Base-by-base conservation (phyloP, 2,113 vertebrate species). In the Mastomys coucha region DNA sequence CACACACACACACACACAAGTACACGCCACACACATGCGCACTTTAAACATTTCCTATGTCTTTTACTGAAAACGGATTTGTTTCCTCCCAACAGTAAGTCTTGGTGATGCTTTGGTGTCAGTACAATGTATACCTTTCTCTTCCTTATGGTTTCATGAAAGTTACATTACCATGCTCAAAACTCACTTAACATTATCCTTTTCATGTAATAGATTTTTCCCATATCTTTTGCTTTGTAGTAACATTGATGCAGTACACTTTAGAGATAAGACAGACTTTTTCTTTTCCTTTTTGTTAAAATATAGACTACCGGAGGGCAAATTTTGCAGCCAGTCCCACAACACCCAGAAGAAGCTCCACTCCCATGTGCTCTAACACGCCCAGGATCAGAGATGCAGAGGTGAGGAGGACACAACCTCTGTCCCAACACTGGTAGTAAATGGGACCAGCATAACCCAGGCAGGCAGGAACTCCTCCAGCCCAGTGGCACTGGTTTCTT, bases 51-150 rank as follows among this genome's bases (percentile, higher is more conserved):
- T 45, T n/a, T 42, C 26, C 4, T 17, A n/a, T 51, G 7, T 26
- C 7, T 67, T 88, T 93, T 88, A 24, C 84, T 91, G 58, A 88
- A 88, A 60, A 24, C 67, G 45, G 58, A 33, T 81, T 75, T 94
- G 9, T 77, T 86, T 91, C 45, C 33, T 53, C 75, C 33, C 33
- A 65, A 16, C 3, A n/a, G 16, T 10, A 11, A 10, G 13, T 12
- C 12, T 42, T 60, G 53, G 14, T 28, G 22, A 58, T 12, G 6
- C n/a, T 28, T 84, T 49, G 7, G 0, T 33, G 12, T 42, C 11
- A 13, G 28, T 13, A 2, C 6, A n/a, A 1, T 0, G 13, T 7
- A 13, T 14, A 0, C n/a, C 16, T 80, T 2, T 78, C 22, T 75
- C 45, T 78, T 75, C 11, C 2, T 72, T 69, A 51, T 10, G 13